Conservation (phyloP, 1,140 invertebrate genomes). For the Atta texana region DNA sequence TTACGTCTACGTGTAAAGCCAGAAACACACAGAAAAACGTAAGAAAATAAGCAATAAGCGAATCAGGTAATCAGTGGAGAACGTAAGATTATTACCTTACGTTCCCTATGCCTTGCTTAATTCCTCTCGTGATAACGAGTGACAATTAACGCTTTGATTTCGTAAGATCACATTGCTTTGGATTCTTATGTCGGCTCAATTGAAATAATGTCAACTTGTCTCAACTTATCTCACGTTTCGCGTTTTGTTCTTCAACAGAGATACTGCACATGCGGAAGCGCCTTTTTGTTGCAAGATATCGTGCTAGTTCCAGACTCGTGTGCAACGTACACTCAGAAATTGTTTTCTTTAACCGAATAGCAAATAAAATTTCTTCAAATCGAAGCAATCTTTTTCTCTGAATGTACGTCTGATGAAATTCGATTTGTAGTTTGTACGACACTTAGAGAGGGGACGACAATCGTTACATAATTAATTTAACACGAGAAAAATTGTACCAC, state of each 20-base stretch:
- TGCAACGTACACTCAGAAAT: no score
- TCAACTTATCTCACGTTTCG: background rate
- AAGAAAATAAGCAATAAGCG: no score
- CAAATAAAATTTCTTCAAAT: no score
- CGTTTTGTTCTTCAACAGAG: slow-evolving; percentile 15
- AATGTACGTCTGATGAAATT: background rate
- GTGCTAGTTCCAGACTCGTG: background rate
- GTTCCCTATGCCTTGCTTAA: slow-evolving; percentile 2
- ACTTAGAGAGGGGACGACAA: background rate
- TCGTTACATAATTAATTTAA: slow-evolving; percentile 30
- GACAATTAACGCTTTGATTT: slow-evolving; percentile 53
- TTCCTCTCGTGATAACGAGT: slow-evolving; percentile 34
- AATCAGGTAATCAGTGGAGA: no score
- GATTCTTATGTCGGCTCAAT: slow-evolving; percentile 25
- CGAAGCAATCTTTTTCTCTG: no score
- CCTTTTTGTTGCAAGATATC: slow-evolving; percentile 12
- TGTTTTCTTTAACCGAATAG: no score
- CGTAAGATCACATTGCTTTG: background rate
- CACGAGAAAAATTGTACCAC: background rate
- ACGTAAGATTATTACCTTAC: no score
- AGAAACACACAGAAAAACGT: background rate
- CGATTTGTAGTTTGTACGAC: slow-evolving; percentile 46
- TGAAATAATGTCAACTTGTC: background rate
- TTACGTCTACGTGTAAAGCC: background rate
- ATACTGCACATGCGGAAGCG: background rate